These are phyloP conservation scores for Augochlorella aurata DNA, from an alignment of 2,888 invertebrate species.

Conservation along the genomic window DNA sequence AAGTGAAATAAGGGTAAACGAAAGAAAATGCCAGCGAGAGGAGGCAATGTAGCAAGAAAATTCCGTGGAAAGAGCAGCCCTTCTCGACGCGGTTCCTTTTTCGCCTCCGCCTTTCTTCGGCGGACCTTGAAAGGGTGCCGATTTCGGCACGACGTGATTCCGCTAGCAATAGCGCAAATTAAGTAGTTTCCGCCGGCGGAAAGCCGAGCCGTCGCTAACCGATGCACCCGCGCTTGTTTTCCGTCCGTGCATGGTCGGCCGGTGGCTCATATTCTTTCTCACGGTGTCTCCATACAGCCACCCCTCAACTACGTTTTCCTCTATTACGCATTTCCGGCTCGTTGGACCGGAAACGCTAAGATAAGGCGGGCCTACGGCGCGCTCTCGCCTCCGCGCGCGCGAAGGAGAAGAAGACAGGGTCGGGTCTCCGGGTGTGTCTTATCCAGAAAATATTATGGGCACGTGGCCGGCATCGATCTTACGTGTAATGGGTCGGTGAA, in stretches of 20 bases:
- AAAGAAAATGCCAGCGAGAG: neutral
- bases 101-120: neutral
- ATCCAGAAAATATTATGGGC: conserved; percentile 78
- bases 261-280: conserved; percentile 64
- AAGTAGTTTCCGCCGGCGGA: conserved; percentile 15
- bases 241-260: conserved; percentile 48
- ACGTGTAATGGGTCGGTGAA: conserved; percentile 71
- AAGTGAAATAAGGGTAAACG: conserved; percentile 4
- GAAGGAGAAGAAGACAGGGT: conserved; percentile 64
- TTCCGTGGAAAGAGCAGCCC: conserved; percentile 1
- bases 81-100: neutral
- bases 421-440: conserved; percentile 68
- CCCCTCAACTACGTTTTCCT: conserved; percentile 71
- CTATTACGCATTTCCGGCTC: conserved; percentile 82
- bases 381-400: conserved; percentile 46
- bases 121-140: conserved; percentile 4
- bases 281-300: conserved; percentile 49
- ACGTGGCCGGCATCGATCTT: conserved; percentile 73
- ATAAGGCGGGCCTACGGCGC: conserved; percentile 76
- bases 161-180: conserved; percentile 38
- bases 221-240: conserved; percentile 51
- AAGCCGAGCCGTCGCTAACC: conserved; percentile 26
- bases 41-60: conserved; percentile 7
- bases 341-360: conserved; percentile 82
- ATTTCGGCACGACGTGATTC: conserved; percentile 6